Percentiles rank a stretch among this genome's conserved stretches.
Evolutionary conservation across 2,888 invertebrate species (phyloP).

Genomic region (Hypomecis atomaria): DNA sequence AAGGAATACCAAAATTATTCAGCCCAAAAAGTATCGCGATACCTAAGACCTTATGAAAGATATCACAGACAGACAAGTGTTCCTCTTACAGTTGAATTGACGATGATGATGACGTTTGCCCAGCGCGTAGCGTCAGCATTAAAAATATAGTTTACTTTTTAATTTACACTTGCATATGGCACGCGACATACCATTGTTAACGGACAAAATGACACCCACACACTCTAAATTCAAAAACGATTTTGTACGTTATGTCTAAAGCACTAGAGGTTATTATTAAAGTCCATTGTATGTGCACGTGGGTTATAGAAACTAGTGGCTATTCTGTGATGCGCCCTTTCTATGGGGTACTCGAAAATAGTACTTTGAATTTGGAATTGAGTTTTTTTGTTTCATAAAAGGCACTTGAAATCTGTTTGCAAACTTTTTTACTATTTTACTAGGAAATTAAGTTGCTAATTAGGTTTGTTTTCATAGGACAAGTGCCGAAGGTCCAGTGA

Average conservation of each 20-base stretch:
- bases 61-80: too few relatives aligned
- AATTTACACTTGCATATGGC: constrained; percentile 44
- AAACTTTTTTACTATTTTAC: too few relatives aligned
- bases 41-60: too few relatives aligned
- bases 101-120: too few relatives aligned
- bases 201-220: constrained; percentile 37
- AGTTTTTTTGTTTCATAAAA: constrained; percentile 27
- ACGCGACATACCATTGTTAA: constrained; percentile 43
- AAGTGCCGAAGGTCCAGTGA: too few relatives aligned
- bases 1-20: too few relatives aligned
- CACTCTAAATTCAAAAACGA: neutral
- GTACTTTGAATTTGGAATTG: constrained; percentile 39
- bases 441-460: too few relatives aligned
- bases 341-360: constrained; percentile 41
- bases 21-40: too few relatives aligned
- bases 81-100: too few relatives aligned
- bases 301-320: neutral
- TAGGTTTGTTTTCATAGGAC: too few relatives aligned
- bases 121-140: too few relatives aligned
- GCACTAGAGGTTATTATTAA: constrained; percentile 6
- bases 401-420: too few relatives aligned
- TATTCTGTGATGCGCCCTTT: constrained; percentile 34
- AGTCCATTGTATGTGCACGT: constrained; percentile 28
- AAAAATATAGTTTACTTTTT: constrained; percentile 39
- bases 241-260: constrained; percentile 23